Evolutionary conservation across 2,113 vertebrate species (phyloP).

Genomic region (Pteruthius melanotis): DNA sequence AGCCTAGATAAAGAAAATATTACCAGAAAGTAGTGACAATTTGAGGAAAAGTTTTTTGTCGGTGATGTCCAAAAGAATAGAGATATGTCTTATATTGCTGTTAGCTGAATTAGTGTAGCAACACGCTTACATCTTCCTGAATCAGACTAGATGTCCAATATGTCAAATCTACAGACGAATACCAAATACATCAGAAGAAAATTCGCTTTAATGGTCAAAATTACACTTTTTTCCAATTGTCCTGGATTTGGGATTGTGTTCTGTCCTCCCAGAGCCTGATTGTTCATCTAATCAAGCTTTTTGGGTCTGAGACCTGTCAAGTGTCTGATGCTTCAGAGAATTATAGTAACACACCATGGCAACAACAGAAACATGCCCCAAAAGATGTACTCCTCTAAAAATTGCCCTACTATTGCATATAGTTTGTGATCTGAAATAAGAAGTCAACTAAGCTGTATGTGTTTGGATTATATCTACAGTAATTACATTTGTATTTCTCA

Average conservation of each 20-base stretch:
- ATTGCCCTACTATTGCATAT: neutral
- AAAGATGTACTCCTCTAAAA: neutral
- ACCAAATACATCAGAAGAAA: neutral
- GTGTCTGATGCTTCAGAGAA: neutral
- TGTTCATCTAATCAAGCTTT: neutral
- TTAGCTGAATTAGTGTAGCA: neutral
- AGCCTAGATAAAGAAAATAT: neutral
- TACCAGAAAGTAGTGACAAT: neutral
- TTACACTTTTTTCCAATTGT: neutral
- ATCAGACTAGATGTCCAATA: neutral
- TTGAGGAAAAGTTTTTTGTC: neutral
- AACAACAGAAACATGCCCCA: neutral
- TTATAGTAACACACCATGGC: neutral
- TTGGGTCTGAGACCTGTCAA: neutral
- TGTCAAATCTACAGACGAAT: neutral
- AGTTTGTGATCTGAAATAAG: neutral
- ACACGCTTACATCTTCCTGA: neutral
- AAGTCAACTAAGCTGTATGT: neutral
- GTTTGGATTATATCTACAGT: neutral
- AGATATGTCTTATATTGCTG: neutral
- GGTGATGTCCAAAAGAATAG: neutral
- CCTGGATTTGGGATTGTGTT: neutral
- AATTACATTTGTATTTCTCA: neutral
- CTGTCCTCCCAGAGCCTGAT: neutral
- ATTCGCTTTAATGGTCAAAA: neutral